These are phyloP conservation scores for Rhinoderma darwinii DNA, from an alignment of 2,113 vertebrate genomes.

Conservation along the genomic window DNA sequence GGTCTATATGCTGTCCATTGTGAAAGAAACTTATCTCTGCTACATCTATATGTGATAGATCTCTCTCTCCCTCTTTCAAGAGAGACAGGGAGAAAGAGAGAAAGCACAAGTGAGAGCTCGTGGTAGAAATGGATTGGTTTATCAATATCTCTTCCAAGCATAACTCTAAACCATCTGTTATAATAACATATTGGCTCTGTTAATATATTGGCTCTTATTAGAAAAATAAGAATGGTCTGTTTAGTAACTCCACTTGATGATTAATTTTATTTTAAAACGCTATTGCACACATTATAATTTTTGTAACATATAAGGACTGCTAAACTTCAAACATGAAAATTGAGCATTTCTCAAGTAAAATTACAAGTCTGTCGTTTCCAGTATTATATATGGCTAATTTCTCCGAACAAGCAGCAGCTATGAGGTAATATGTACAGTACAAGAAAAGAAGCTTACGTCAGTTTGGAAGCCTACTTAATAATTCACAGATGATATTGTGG, in stretches of 20 bases:
- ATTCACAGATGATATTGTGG: not conserved
- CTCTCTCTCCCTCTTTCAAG: not conserved
- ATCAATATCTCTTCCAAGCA: slow-evolving; percentile 59
- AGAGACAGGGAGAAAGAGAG: not conserved
- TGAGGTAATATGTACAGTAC: slow-evolving; percentile 16
- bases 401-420: not conserved
- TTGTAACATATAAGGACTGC: slow-evolving; percentile 63
- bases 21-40: not conserved
- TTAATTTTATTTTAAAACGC: slow-evolving; percentile 65
- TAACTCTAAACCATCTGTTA: slow-evolving; percentile 66
- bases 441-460: not conserved
- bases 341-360: not conserved
- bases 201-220: slow-evolving; percentile 63
- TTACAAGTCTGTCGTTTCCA: slow-evolving; percentile 3
- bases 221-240: slow-evolving; percentile 61
- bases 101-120: too few relatives aligned
- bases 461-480: not conserved
- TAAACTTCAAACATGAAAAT: slow-evolving; percentile 34
- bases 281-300: slow-evolving; percentile 65
- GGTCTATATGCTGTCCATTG: not conserved
- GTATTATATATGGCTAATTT: not conserved
- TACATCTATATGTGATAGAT: not conserved
- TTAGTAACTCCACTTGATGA: slow-evolving; percentile 59
- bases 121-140: slow-evolving; percentile 24
- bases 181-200: slow-evolving; percentile 64